A percentile compares a stretch with the other conserved stretches of the same genome.
These are phyloP conservation scores for Pseudomyrmex concolor DNA, from an alignment of 1,140 invertebrate species.

Conservation along the genomic window DNA sequence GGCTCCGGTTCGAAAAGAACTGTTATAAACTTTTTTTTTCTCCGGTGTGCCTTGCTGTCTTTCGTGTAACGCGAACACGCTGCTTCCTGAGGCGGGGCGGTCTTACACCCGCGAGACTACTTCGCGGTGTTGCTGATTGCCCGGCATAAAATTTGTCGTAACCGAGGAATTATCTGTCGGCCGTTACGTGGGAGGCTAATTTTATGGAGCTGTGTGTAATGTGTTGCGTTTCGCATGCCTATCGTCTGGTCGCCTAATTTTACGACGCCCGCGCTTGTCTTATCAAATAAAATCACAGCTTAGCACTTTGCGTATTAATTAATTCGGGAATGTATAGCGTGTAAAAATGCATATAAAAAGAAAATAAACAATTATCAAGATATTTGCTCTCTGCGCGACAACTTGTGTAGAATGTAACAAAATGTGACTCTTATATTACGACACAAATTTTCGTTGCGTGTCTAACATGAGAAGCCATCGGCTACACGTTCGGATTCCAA, in stretches of 20 bases:
- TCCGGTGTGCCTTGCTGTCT: background rate
- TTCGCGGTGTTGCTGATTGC: slow-evolving; percentile 19
- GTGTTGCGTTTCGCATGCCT: background rate
- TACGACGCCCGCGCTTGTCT: slow-evolving; percentile 50
- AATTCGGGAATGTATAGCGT: background rate
- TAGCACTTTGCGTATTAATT: slow-evolving; percentile 12
- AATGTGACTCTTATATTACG: background rate
- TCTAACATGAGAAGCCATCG: background rate
- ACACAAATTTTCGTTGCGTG: background rate
- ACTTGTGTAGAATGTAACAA: background rate
- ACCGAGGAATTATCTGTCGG: slow-evolving; percentile 50
- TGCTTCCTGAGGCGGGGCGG: slow-evolving; percentile 17
- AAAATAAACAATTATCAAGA: slow-evolving; percentile 14
- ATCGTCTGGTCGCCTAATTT: slow-evolving; percentile 52
- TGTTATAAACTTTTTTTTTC: slow-evolving; percentile 52
- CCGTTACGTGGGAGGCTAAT: slow-evolving; percentile 37
- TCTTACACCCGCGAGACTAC: slow-evolving; percentile 21
- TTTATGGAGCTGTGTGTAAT: slow-evolving; percentile 43
- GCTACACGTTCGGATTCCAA: slow-evolving; percentile 16
- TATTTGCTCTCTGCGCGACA: background rate
- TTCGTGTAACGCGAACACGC: background rate
- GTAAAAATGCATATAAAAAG: background rate
- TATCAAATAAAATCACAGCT: slow-evolving; percentile 50
- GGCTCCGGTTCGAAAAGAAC: slow-evolving; percentile 20
- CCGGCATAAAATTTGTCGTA: slow-evolving; percentile 55